Evolutionary conservation across 2,113 vertebrate genomes (phyloP), one percentile per base, ranked within the genome.

Genomic region (Chamaetylas fuelleborni): DNA sequence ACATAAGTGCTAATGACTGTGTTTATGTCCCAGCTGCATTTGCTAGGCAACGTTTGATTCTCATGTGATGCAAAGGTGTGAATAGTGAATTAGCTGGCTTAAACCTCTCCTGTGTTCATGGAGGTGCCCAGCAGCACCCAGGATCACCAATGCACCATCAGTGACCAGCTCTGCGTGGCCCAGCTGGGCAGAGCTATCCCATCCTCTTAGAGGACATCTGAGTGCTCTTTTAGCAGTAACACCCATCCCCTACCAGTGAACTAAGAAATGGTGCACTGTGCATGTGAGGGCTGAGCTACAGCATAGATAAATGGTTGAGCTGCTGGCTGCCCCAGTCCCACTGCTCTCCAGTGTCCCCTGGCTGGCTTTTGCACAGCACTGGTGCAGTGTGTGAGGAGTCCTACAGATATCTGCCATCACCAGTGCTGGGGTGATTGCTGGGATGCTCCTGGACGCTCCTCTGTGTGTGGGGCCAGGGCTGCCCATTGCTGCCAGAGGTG

Each of bases 181-280:
- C 15, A 31, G 14, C 22, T 9, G 67, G 51, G 31, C 66, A 86
- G 53, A 83, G 26, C 17, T 19, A 54, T 54, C 40, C 62, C 24
- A 7, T 0, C 22, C 25, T 69, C 56, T 40, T 14, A 33, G 11
- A 36, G 8, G 19, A 51, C 12, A 54, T 56, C 12, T 50, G 56
- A 47, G 23, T 33, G 24, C 40, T 77, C 54, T 76, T 65, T 76
- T 36, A 79, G 66, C 71, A 82, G 76, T 36, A 54, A 64, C 56
- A 45, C n/a, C 23, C 42, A 45, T n/a, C 25, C n/a, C 25, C 38
- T 78, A 18, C 8, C 31, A 70, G 22, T 0, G 0, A 65, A 34
- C 22, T 51, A 34, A 70, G 74, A 57, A 70, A 19, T n/a, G 4
- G 11, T 43, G 74, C 8, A 2, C 34, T 47, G n/a, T 56, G 57